Base-by-base conservation (phyloP, 2,888 invertebrate species). In the Apodemia zela region DNA sequence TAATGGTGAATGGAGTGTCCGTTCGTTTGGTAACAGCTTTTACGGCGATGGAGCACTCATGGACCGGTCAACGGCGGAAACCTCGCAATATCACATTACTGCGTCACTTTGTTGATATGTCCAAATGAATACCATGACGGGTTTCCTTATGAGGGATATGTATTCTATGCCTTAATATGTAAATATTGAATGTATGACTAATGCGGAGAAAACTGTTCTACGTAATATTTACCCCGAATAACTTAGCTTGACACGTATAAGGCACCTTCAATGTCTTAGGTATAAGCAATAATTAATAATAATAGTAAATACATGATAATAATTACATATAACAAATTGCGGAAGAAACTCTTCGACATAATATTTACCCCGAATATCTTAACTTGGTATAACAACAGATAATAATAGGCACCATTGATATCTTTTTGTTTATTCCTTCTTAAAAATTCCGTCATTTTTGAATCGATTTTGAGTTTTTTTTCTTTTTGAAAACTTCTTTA, bases 1-100 rank as follows among this genome's bases (percentile, higher is more conserved):
- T 83, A 84, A 82, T 82, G 78, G 75, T 87, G 84, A 85, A 85
- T 85, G 86, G 78, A 84, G 77, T 79, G 72, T 71, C 72, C 73
- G 73, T 74, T 75, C 76, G 76, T 73, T 73, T 70, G 73, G 71
- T 71, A 68, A 71, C 68, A 68, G 66, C 67, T 72, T 72, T 72
- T 72, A 73, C 71, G 69, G 67, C 60, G 63, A 68, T 65, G 68
- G 65, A 66, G 69, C 68, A 69, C 68, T 65, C 35, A 63, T 66
- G 67, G 68, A 64, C 67, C 59, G 65, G 61, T 72, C 72, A 76
- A 72, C 68, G 70, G 69, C 71, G 76, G 79, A 78, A 79, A 79
- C 78, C 75, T 74, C 67, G 73, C 68, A 69, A 69, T 57, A 57
- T 57, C 57, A 57, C 57, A 29, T 54, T 54, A 57, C 57, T 57